Evolutionary conservation across 2,888 invertebrate genomes (phyloP).

Genomic region (Caenorhabditis doughertyi): DNA sequence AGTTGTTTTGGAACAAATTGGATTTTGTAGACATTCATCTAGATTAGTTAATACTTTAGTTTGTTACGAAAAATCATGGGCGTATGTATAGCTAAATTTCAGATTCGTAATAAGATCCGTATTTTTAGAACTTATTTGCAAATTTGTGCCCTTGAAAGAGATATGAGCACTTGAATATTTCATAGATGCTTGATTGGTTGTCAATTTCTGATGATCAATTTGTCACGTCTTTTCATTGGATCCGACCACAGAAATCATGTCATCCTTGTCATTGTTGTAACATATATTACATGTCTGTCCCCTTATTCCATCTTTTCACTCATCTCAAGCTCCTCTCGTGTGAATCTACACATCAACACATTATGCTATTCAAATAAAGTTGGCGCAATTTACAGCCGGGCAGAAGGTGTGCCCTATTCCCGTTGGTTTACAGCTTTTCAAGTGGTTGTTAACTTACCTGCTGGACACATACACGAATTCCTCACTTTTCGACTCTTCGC

Average conservation of each 20-base stretch:
- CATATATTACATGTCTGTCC: constrained; percentile 32
- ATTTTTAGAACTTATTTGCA: no score
- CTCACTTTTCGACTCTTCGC: constrained; percentile 53
- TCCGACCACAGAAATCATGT: constrained; percentile 53
- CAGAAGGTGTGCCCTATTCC: constrained; percentile 39
- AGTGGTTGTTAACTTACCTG: constrained; percentile 63
- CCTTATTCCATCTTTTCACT: background rate
- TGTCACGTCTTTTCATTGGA: constrained; percentile 56
- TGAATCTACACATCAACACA: constrained; percentile 3
- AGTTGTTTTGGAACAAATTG: no score
- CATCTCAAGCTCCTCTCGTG: background rate
- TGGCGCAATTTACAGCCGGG: constrained; percentile 52
- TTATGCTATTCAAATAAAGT: constrained; percentile 60
- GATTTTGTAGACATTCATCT: no score
- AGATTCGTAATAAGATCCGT: no score
- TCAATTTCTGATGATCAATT: constrained; percentile 58
- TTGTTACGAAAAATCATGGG: no score
- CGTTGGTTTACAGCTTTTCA: constrained; percentile 42
- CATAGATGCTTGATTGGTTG: constrained; percentile 21
- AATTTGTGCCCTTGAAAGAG: constrained; percentile 18
- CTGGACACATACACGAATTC: constrained; percentile 62
- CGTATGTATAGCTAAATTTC: no score
- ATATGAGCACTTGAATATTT: constrained; percentile 7
- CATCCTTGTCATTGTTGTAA: constrained; percentile 46
- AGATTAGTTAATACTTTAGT: no score